Base-by-base conservation (phyloP, 2,888 invertebrate species). In the Lasioglossum pauxillum region DNA sequence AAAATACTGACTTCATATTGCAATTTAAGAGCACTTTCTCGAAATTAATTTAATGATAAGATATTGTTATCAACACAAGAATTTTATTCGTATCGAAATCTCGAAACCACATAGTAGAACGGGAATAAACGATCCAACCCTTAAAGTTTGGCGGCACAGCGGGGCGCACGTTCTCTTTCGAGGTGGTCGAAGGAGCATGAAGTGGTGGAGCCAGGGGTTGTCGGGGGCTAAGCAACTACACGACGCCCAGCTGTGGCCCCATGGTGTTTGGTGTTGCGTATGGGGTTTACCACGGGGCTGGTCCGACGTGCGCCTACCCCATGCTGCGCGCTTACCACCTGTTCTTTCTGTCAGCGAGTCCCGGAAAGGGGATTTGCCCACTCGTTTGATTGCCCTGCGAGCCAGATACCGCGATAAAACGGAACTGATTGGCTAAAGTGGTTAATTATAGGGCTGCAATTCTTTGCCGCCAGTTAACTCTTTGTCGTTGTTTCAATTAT, bases 181-280 rank as follows among this genome's bases (percentile, higher is more conserved):
- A 92, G 90, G 79, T 79, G 77, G 78, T 69, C 78, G 73, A 80
- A 88, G 86, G 75, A 80, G 80, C 81, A 46, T 73, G 82, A 75
- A 72, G 89, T 78, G 77, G 35, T 46, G 81, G 57, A 41, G 49
- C 10, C 49, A 19, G 77, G 69, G 77, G 75, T 76, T 78, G 82
- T 71, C 64, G 79, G 67, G 84, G 82, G 88, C 88, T 85, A 84
- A 86, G 85, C 90, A 85, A 83, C 91, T 92, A 91, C 93, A 92
- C 93, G 94, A 93, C 92, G 82, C 84, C 94, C 94, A 94, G 94
- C 94, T 94, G 94, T 93, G 94, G 82, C 92, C 91, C 86, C 87
- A 83, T 88, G 80, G 88, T 87, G 90, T 86, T 87, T 88, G 88
- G 84, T 85, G 84, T 87, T 80, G 91, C 85, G 82, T 71, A 78